Evolutionary conservation across 2,113 vertebrate genomes (phyloP).

Genomic region (Tupaia chinensis): DNA sequence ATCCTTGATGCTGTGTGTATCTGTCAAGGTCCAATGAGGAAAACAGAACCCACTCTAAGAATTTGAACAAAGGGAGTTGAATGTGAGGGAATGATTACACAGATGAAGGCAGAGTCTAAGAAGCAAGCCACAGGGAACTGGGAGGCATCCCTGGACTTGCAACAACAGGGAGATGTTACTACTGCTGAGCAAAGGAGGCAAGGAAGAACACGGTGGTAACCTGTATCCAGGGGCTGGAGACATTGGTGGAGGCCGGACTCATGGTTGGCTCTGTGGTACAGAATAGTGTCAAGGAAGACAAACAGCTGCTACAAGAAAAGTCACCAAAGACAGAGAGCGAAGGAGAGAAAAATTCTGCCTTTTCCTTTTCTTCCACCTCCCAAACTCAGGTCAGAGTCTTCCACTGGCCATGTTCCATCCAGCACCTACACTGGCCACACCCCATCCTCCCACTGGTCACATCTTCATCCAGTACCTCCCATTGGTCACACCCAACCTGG

Average conservation of each 20-base stretch:
- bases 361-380: not conserved
- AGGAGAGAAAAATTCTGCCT: not conserved
- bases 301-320: not conserved
- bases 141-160: not conserved
- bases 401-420: not conserved
- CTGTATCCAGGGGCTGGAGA: not conserved
- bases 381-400: not conserved
- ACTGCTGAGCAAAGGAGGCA: not conserved
- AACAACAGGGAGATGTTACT: not conserved
- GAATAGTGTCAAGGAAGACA: not conserved
- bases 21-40: slow-evolving; percentile 2
- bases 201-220: not conserved
- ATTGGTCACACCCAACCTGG: not conserved
- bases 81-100: not conserved
- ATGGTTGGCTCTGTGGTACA: not conserved
- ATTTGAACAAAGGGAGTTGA: slow-evolving; percentile 32
- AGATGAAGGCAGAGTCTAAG: not conserved
- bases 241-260: not conserved
- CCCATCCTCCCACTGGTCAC: not conserved
- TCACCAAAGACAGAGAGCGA: not conserved
- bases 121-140: not conserved
- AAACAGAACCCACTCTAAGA: slow-evolving; percentile 14
- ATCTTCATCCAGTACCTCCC: not conserved
- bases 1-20: slow-evolving; percentile 35
- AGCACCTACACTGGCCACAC: not conserved